These are phyloP conservation scores for Helogale parvula DNA, from an alignment of 2,113 vertebrate species.

Conservation along the genomic window DNA sequence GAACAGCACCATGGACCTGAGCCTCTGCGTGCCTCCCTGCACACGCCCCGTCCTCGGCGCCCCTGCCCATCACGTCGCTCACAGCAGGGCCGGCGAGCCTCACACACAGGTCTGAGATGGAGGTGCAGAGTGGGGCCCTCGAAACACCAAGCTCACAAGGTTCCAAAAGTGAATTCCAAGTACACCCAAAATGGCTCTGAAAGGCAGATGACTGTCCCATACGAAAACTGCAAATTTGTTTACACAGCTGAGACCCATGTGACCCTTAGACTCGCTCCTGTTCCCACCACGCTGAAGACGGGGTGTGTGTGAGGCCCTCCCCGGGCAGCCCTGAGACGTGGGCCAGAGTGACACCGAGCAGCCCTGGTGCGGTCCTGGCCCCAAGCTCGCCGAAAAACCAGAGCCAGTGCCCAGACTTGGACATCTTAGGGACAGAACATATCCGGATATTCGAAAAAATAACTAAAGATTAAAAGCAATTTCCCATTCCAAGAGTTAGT, in stretches of 20 bases:
- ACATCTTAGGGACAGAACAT: accelerated
- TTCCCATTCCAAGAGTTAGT: neutral
- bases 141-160: neutral
- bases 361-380: accelerated
- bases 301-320: accelerated
- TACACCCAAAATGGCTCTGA: accelerated
- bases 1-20: neutral
- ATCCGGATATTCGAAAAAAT: too few relatives aligned
- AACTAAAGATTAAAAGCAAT: neutral
- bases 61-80: accelerated
- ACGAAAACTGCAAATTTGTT: neutral
- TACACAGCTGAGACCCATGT: neutral
- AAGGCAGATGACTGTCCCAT: accelerated
- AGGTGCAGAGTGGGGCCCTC: too few relatives aligned
- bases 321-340: accelerated
- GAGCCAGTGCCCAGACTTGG: neutral
- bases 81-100: too few relatives aligned
- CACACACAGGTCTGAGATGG: accelerated
- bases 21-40: neutral
- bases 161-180: neutral
- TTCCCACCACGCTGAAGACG: neutral
- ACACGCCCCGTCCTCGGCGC: neutral
- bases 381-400: accelerated
- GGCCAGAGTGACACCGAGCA: accelerated
- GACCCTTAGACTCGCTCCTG: neutral